phyloP scores from a whole-genome alignment of 2,888 invertebrate species.

The Protonemura montana region DNA sequence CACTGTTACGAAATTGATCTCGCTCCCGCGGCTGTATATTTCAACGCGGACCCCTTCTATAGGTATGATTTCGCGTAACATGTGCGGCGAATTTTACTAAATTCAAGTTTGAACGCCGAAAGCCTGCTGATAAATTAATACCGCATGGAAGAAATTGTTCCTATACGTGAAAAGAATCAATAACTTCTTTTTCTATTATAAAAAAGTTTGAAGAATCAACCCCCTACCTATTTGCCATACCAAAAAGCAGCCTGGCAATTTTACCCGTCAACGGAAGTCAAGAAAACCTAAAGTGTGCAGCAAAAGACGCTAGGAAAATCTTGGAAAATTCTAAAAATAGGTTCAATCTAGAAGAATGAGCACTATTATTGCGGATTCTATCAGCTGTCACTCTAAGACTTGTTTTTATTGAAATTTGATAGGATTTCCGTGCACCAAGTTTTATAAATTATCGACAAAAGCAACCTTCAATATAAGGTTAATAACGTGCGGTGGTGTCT shows the following conservation, averaged over 20 bases:
- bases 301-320: conserved; percentile 10
- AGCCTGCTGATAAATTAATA: conserved; percentile 30
- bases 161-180: conserved; percentile 36
- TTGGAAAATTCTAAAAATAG: conserved; percentile 21
- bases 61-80: conserved; percentile 16
- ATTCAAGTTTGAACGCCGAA: conserved; percentile 32
- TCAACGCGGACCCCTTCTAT: background rate
- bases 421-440: background rate
- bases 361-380: conserved; percentile 17
- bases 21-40: background rate
- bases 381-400: conserved; percentile 16
- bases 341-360: background rate
- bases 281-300: background rate
- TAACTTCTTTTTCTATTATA: conserved; percentile 32
- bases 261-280: conserved; percentile 23
- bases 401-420: conserved; percentile 24
- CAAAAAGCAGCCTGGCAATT: conserved; percentile 20
- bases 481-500: background rate
- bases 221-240: conserved; percentile 24
- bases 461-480: background rate
- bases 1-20: conserved; percentile 30
- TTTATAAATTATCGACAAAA: conserved; percentile 3
- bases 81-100: conserved; percentile 36
- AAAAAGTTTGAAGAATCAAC: conserved; percentile 31
- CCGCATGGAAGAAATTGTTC: conserved; percentile 35